Percentiles rank a stretch among this genome's conserved stretches.
Evolutionary conservation across 2,888 invertebrate genomes (phyloP).

Genomic region (Barypeithes pellucidus): DNA sequence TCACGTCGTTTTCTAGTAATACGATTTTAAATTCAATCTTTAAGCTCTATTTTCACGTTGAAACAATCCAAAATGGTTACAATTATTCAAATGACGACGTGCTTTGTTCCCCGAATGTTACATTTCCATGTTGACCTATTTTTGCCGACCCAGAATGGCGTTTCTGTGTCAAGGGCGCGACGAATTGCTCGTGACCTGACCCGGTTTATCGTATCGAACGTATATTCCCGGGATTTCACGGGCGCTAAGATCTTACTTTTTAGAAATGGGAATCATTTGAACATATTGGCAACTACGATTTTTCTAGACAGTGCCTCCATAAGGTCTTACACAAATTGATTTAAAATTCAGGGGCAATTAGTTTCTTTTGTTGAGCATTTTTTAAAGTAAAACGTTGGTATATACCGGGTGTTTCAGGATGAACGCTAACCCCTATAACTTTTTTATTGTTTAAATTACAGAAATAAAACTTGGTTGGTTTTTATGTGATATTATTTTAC

Average conservation of each 20-base stretch:
- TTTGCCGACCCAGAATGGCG: constrained; percentile 23
- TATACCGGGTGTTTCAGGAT: too few relatives aligned
- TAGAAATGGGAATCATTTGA: background rate
- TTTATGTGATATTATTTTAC: too few relatives aligned
- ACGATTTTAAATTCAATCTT: too few relatives aligned
- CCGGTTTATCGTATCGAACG: constrained; percentile 9
- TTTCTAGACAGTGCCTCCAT: too few relatives aligned
- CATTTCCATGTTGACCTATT: constrained; percentile 3
- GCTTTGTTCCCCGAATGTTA: background rate
- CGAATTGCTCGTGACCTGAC: constrained; percentile 20
- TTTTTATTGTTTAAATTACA: too few relatives aligned
- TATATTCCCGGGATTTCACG: constrained; percentile 29
- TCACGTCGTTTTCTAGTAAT: too few relatives aligned
- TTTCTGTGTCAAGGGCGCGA: constrained; percentile 35
- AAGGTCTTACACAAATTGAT: too few relatives aligned
- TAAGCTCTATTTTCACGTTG: background rate
- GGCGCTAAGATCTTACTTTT: background rate
- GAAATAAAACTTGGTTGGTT: too few relatives aligned
- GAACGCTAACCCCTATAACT: too few relatives aligned
- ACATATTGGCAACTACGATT: background rate
- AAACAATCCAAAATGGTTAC: background rate
- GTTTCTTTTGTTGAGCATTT: too few relatives aligned
- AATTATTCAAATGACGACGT: background rate
- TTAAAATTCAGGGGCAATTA: too few relatives aligned
- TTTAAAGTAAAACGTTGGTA: too few relatives aligned